Conservation (phyloP, 2,113 vertebrate genomes). For the Chrysemys picta region DNA sequence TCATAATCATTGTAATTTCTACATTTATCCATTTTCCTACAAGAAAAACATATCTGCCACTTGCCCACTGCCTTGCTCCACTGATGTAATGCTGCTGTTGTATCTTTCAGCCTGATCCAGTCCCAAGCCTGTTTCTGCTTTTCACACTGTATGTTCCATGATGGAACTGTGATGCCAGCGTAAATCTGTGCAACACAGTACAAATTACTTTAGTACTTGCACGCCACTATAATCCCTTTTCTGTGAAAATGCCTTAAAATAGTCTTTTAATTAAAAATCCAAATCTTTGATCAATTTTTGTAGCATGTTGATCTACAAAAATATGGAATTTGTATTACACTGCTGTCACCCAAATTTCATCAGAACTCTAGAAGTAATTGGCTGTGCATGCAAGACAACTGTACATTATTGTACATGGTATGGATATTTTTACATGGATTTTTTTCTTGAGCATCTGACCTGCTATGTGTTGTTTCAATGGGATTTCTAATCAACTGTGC, state of each 20-base stretch:
- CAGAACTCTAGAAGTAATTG: not conserved
- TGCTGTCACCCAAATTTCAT: not conserved
- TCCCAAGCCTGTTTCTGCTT: not conserved
- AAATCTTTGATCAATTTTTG: not conserved
- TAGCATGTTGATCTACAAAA: not conserved
- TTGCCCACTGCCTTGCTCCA: not conserved
- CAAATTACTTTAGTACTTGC: not conserved
- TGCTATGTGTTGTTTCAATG: not conserved
- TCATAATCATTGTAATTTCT: not conserved
- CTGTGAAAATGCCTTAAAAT: not conserved
- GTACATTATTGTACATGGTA: not conserved
- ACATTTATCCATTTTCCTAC: not conserved
- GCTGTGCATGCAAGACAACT: not conserved
- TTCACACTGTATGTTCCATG: not conserved
- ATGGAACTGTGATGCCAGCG: not conserved
- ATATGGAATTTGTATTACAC: not conserved
- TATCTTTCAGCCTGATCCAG: not conserved
- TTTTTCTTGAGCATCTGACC: not conserved
- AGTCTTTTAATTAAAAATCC: not conserved
- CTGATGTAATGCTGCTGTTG: not conserved
- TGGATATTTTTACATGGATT: fast-evolving
- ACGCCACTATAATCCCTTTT: not conserved
- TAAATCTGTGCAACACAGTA: not conserved
- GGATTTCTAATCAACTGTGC: not conserved
- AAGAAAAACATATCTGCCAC: not conserved